Base-by-base conservation (phyloP, 2,888 invertebrate genomes). In the Drosophila quasianomalipes region DNA sequence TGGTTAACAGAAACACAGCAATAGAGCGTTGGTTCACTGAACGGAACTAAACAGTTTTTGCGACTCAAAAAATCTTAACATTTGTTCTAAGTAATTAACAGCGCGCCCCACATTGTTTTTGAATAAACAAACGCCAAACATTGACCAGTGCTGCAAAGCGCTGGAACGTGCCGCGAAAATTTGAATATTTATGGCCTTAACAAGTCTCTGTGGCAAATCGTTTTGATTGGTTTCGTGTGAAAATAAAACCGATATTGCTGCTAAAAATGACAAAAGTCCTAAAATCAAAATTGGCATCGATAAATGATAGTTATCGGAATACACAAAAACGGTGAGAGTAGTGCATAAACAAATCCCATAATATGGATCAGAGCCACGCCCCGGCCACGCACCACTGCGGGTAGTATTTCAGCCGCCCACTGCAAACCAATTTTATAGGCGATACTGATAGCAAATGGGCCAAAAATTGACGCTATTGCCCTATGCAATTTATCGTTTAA, bases 371-470 rank as follows among this genome's bases (percentile, higher is more conserved):
- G 93, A 0, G 97, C 97, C 0, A 97, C 96, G 0, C 97, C 97
- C 91, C 97, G 97, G 0, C 97, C 97, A 39, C 98, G 93, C 0
- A 98, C 97, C 0, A 97, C 97, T 0, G 98, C 98, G 0, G 98
- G 98, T 5, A 98, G 92, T 14, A 98, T 93, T 92, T 98, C 98
- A 0, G 98, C 97, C 0, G 97, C 97, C 93, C 98, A 98, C 83
- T 98, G 98, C 1, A 98, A 94, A 0, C 97, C 97, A 79, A 98
- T 97, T 93, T 97, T 98, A 93, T 97, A 98, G 0, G 97, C 96
- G 61, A 97, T 97, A 92, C 97, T 97, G 7, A 97, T 96, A 76
- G 96, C 96, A 80, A 98, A 97, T 31, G 98, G 94, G 16, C 97
- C 97, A 63, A 96, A 93, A 76, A 98, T 96, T 1, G 97, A 97